Percentiles rank a stretch among this genome's conserved stretches.
These are phyloP conservation scores for Malaclemys terrapin DNA, from an alignment of 2,113 vertebrate species.

Conservation along the genomic window DNA sequence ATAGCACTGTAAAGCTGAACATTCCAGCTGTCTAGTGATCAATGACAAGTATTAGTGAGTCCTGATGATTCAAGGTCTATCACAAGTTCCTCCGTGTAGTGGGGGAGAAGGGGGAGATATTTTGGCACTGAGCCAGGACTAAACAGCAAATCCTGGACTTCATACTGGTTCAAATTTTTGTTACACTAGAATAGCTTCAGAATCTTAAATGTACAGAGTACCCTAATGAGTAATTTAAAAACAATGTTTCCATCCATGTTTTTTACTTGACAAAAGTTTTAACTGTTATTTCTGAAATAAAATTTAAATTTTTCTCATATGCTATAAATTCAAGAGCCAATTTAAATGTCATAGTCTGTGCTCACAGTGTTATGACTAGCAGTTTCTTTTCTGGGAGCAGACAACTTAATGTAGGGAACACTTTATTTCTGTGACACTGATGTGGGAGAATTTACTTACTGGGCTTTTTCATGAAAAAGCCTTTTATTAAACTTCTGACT, in stretches of 20 bases:
- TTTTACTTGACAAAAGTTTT: background rate
- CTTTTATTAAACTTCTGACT: constrained; percentile 12
- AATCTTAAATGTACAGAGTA: accelerated
- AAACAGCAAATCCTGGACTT: background rate
- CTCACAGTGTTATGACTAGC: background rate
- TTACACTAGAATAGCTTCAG: background rate
- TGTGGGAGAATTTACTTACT: background rate
- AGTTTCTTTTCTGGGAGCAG: background rate
- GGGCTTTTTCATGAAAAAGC: background rate
- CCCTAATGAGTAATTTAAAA: background rate
- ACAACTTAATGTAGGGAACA: constrained; percentile 16
- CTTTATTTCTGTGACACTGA: background rate
- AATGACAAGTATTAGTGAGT: background rate
- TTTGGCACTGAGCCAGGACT: background rate
- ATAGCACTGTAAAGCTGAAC: background rate
- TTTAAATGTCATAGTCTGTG: background rate
- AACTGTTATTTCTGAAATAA: background rate
- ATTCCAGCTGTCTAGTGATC: background rate
- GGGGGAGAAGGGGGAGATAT: background rate
- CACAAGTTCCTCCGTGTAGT: background rate
- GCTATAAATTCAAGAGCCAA: background rate
- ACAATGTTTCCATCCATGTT: background rate
- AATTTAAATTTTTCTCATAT: background rate
- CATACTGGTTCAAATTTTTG: background rate
- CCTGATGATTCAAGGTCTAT: background rate